Evolutionary conservation across 2,113 vertebrate genomes (phyloP), one percentile per base, ranked within the genome.

Genomic region (Aldabrachelys gigantea): DNA sequence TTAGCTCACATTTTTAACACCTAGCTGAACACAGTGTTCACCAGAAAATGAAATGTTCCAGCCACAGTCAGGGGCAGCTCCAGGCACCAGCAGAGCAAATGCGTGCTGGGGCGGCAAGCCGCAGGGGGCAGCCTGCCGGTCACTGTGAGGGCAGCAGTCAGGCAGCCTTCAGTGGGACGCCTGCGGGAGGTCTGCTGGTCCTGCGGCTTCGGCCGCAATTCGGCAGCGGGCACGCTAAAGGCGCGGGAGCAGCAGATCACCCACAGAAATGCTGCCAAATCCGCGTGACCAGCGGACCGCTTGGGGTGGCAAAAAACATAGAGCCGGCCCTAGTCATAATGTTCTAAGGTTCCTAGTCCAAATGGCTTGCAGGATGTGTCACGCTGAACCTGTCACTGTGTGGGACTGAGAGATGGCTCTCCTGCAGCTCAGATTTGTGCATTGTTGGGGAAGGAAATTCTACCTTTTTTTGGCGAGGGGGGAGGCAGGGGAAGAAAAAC

Each of bases 371-470:
- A 81, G n/a, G 24, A 78, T 87, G 29, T 56, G 76, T 80, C 80
- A 57, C 10, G 41, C 24, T 69, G 11, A 19, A 75, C 2, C 0
- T 19, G 27, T 57, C 85, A 54, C 35, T 72, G 17, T 50, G 5
- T 9, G 22, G 54, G 31, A 2, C 4, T 92, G 84, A 19, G 88
- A 69, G 89, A 65, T 59, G 0, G 87, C 82, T 89, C 72, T 25
- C 54, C 17, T 80, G 86, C 53, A 85, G 84, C 53, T 95, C 35
- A 94, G 79, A 92, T 7, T 31, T 82, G 17, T 85, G 14, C 2
- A 2, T 81, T 84, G 75, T 76, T 91, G 92, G 59, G 88, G 95
- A 93, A 54, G 10, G 24, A 54, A 38, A 87, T 91, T 92, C 54
- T 82, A 29, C 8, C 3, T 21, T 21, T 92, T 93, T 50, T 62